A percentile compares a stretch with the other conserved stretches of the same genome.
Evolutionary conservation across 1,140 invertebrate genomes (phyloP).

Genomic region (Batillaria attramentaria): DNA sequence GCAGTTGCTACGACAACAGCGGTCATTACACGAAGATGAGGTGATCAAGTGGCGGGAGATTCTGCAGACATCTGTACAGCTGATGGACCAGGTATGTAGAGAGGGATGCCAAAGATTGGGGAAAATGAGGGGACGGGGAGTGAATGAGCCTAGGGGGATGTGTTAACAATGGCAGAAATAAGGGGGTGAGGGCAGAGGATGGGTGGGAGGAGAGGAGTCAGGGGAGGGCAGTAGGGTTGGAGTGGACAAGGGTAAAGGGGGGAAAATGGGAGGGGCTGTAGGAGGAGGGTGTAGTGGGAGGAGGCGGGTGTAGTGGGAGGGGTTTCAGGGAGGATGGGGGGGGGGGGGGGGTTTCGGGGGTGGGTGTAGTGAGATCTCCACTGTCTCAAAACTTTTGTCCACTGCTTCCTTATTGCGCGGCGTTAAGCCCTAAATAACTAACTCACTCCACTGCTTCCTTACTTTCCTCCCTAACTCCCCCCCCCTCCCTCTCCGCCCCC

Average conservation of each 20-base stretch:
- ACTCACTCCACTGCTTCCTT: too few relatives aligned
- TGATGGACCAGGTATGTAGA: constrained; percentile 64
- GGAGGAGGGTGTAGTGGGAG: too few relatives aligned
- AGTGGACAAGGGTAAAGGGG: not conserved
- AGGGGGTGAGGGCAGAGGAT: not conserved
- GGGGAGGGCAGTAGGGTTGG: not conserved
- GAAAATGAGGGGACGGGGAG: not conserved
- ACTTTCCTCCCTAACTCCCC: too few relatives aligned
- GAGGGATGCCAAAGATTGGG: not conserved
- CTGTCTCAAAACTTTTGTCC: too few relatives aligned
- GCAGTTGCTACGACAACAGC: constrained; percentile 81
- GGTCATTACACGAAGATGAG: constrained; percentile 82
- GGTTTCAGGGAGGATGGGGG: too few relatives aligned
- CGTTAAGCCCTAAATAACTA: too few relatives aligned
- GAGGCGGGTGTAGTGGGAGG: too few relatives aligned
- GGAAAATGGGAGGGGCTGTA: not conserved
- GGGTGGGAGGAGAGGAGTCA: not conserved
- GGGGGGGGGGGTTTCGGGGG: too few relatives aligned
- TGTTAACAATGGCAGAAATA: not conserved
- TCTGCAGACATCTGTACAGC: constrained; percentile 70
- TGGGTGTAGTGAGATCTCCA: too few relatives aligned
- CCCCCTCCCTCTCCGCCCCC: not conserved
- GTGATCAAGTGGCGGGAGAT: constrained; percentile 84
- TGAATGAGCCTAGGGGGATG: not conserved
- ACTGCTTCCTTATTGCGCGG: too few relatives aligned